Percentiles rank a stretch among this genome's conserved stretches.
These are phyloP conservation scores for Apis laboriosa DNA, from an alignment of 1,140 invertebrate genomes.

Conservation along the genomic window DNA sequence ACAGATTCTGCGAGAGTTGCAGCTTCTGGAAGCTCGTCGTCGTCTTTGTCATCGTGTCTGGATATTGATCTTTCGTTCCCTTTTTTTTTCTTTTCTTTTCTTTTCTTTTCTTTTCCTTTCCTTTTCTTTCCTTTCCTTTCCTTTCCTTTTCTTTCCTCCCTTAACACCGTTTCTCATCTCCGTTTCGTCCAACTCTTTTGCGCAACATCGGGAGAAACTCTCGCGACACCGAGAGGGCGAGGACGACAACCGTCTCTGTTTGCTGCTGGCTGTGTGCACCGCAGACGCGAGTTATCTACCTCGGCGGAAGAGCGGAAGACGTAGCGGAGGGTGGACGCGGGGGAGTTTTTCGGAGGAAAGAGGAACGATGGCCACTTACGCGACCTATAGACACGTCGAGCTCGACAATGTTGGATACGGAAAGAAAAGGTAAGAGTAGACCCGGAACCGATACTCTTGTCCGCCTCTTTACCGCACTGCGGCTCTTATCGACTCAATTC, in stretches of 20 bases:
- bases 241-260: neutral
- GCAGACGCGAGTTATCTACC: neutral
- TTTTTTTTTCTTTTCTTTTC: too few relatives aligned
- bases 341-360: slow-evolving; percentile 15
- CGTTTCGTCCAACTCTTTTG: too few relatives aligned
- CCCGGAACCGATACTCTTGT: neutral
- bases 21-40: neutral
- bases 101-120: neutral
- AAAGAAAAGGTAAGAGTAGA: slow-evolving; percentile 83
- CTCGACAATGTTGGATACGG: slow-evolving; percentile 87
- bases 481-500: slow-evolving; percentile 20
- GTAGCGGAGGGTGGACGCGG: slow-evolving; percentile 1
- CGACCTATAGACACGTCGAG: slow-evolving; percentile 86
- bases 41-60: too few relatives aligned
- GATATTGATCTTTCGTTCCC: too few relatives aligned
- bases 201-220: too few relatives aligned
- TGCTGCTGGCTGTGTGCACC: slow-evolving; percentile 1
- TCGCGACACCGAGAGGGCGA: too few relatives aligned
- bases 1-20: neutral
- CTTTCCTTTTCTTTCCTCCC: neutral
- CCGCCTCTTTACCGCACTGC: slow-evolving; percentile 46
- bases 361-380: slow-evolving; percentile 84
- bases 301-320: neutral
- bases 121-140: neutral
- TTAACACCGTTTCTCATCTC: too few relatives aligned